Base-by-base conservation (phyloP, 2,888 invertebrate genomes). In the Sisyra terminalis region DNA sequence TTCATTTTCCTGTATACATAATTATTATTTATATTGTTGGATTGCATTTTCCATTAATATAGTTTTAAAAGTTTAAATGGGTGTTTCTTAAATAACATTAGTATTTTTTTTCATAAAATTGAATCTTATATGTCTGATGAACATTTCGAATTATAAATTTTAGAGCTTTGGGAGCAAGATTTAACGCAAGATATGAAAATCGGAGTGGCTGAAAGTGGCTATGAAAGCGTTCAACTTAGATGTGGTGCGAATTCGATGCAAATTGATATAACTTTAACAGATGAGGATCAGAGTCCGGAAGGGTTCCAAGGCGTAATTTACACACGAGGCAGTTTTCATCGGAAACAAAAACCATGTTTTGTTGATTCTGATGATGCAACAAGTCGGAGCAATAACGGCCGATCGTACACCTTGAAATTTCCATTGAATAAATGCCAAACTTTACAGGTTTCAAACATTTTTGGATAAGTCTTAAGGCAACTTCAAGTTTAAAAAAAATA, bases 301-400 rank as follows among this genome's bases (percentile, higher is more conserved):
- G 68, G 71, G 35, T 75, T 75, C 50, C 61, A 62, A 2, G 75
- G 75, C 1, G 72, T 75, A 1, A 69, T 75, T 57, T 75, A 75
- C 49, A 75, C 75, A 0, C 61, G 71, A 40, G 75, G 75, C 29
- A 73, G 68, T 51, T 75, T 70, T 52, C 63, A 72, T 48, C 67
- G 69, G 36, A 69, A 70, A 53, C 55, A 67, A 29, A 56, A 62
- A 1, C 69, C 71, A 0, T 75, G 75, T 51, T 75, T 71, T 51
- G 55, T 70, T 15, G 68, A 73, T 49, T 65, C 71, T 1, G 53
- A 53, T 15, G 54, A 53, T 3, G 63, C 57, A 18, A 53, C 55
- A 17, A 18, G 16, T 6, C 16, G 18, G n/a, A 15, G n/a, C 6
- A 37, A 37, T 10, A 61, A 57, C 3, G 63, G 65, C 3, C 61